These are phyloP conservation scores for Lobophora halterata DNA, from an alignment of 2,888 invertebrate genomes.

Conservation along the genomic window DNA sequence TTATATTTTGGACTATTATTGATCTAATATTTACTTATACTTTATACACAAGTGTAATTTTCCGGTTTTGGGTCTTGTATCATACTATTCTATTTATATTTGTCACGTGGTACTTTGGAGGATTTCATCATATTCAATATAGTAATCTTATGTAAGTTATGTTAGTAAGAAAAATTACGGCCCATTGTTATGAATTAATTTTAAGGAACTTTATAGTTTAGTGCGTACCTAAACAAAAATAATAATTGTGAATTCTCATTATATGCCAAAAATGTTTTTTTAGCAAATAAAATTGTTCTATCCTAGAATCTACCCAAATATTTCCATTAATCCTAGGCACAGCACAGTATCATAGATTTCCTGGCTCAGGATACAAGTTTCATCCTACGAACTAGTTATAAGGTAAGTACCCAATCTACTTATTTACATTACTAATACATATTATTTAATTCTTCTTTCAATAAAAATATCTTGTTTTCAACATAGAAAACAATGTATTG, in stretches of 20 bases:
- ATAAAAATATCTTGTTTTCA: too few species aligned
- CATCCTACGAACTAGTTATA: too few species aligned
- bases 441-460: too few species aligned
- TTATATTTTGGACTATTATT: slow-evolving; percentile 84
- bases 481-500: too few species aligned
- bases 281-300: too few species aligned
- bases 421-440: too few species aligned
- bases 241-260: slow-evolving; percentile 50
- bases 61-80: slow-evolving; percentile 78
- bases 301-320: too few species aligned
- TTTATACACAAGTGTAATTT: slow-evolving; percentile 60
- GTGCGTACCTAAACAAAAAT: slow-evolving; percentile 3
- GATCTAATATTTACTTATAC: slow-evolving; percentile 71
- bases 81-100: slow-evolving; percentile 78
- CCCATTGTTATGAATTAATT: slow-evolving; percentile 1
- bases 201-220: background rate
- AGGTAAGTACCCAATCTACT: too few species aligned
- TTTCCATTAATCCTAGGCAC: too few species aligned
- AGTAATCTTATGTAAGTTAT: slow-evolving; percentile 58
- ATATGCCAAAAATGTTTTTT: too few species aligned
- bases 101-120: slow-evolving; percentile 79
- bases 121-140: slow-evolving; percentile 81
- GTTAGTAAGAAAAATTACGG: slow-evolving; percentile 14
- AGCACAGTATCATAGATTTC: too few species aligned
- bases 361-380: too few species aligned